Percentiles rank a stretch among this genome's conserved stretches.
phyloP scores from a whole-genome alignment of 1,140 invertebrate genomes.

The Zaprionus davidi region DNA sequence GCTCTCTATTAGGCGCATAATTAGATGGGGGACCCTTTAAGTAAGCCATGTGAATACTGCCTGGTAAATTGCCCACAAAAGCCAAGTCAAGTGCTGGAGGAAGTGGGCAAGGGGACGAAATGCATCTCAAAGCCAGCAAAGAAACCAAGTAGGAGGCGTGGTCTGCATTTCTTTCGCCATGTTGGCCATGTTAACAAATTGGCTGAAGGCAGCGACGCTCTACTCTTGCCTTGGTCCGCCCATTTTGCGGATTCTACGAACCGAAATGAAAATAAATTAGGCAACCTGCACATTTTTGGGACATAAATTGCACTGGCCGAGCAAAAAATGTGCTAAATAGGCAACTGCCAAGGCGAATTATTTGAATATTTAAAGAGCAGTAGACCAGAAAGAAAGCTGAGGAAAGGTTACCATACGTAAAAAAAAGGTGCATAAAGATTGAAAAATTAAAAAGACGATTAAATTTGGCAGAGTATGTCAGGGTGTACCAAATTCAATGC shows the following conservation, averaged over 20 bases:
- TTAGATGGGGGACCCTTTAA: background rate
- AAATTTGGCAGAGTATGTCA: background rate
- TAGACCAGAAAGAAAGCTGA: background rate
- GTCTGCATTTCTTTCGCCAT: slow-evolving; percentile 5
- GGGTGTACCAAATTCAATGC: background rate
- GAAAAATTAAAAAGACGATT: no score
- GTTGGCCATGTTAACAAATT: slow-evolving; percentile 7
- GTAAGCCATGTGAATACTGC: slow-evolving; percentile 3
- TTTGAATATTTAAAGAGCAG: slow-evolving; percentile 29
- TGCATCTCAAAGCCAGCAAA: background rate
- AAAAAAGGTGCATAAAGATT: background rate
- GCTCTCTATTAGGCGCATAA: slow-evolving; percentile 6
- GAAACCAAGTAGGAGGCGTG: background rate
- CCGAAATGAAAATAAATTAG: slow-evolving; percentile 59
- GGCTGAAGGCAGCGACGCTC: background rate
- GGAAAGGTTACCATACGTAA: background rate
- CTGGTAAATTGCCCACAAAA: slow-evolving; percentile 4
- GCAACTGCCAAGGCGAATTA: slow-evolving; percentile 29
- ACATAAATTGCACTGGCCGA: slow-evolving; percentile 58
- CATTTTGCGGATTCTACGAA: background rate
- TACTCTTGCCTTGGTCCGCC: background rate
- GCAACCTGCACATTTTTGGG: slow-evolving; percentile 54
- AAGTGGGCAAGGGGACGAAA: background rate
- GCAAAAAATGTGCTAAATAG: slow-evolving; percentile 12
- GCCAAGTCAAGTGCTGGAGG: background rate